Base-by-base conservation (phyloP, 1,140 invertebrate genomes). In the Monochamus saltuarius region DNA sequence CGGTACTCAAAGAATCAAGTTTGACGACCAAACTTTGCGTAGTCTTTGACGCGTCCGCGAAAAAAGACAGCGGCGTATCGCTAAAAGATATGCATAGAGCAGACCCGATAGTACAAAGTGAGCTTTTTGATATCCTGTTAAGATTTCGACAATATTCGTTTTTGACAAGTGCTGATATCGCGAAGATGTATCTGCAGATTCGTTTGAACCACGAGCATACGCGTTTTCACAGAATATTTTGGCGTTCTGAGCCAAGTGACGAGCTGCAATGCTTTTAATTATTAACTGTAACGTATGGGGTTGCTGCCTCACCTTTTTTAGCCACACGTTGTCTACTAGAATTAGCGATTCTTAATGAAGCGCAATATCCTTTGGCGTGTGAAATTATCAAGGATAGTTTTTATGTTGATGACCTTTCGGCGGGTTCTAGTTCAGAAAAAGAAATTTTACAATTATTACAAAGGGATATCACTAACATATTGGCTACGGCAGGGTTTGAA, bases 351-450 rank as follows among this genome's bases (percentile, higher is more conserved):
- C 66, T 75, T 40, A 61, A 66, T 51, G 29, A 35, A 40, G 6
- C 39, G 0, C 42, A 54, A 22, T 73, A 59, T 66, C 66, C 73
- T 29, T 39, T 42, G 7, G 68, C 64, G 19, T 45, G 64, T 37
- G 42, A 68, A 19, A 63, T 70, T 7, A 70, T 77, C 10, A 34
- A 38, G 19, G 64, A 60, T 13, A 71, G 77, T 56, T 77, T 77
- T 59, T 82, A 79, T 57, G 73, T 80, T 1, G 79, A 82, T 56
- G 78, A 82, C 64, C 51, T 77, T 11, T 54, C 80, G 1, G 66
- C 70, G 29, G 77, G 78, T 19, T 64, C 65, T 9, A 17, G 39
- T 40, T 14, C 37, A 40, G 10, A 55, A 7, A 56, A 61, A 34
- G 22, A 63, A n/a, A 69, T 73, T 8, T n/a, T 36, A 19, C 14